Percentiles rank a stretch among this genome's conserved stretches.
Conservation (phyloP, 2,113 vertebrate genomes). For the Apteryx mantelli region DNA sequence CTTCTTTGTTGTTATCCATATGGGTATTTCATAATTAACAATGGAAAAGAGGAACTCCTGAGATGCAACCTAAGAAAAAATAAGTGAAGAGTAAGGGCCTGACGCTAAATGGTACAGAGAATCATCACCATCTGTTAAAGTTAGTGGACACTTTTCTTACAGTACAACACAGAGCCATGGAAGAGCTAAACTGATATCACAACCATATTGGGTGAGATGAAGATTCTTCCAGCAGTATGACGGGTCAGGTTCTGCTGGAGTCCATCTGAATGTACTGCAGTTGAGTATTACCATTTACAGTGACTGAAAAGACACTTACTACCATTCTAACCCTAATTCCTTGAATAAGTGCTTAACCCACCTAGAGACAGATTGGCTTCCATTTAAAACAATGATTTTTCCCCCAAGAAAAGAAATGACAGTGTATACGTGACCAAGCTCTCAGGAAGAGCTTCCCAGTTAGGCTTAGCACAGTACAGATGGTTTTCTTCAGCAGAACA, state of each 20-base stretch:
- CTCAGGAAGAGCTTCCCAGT: neutral
- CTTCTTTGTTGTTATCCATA: neutral
- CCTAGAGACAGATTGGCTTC: neutral
- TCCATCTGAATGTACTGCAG: neutral
- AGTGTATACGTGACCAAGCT: neutral
- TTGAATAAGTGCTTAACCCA: neutral
- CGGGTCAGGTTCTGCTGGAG: neutral
- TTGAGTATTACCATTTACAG: neutral
- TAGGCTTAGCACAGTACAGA: neutral
- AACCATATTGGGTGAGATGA: neutral
- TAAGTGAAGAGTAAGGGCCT: neutral
- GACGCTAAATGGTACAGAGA: neutral
- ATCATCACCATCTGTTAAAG: neutral
- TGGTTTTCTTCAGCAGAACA: neutral
- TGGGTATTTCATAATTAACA: neutral
- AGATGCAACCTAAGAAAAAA: neutral
- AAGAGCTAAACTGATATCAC: neutral
- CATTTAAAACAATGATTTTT: neutral
- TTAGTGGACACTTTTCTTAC: no score
- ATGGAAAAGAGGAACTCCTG: neutral
- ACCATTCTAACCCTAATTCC: neutral
- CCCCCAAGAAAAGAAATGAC: neutral
- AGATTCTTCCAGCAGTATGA: no score
- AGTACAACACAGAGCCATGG: neutral
- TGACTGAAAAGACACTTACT: neutral